These are phyloP conservation scores for Clusia tigrina DNA, from an alignment of 2,888 invertebrate genomes.

Conservation along the genomic window DNA sequence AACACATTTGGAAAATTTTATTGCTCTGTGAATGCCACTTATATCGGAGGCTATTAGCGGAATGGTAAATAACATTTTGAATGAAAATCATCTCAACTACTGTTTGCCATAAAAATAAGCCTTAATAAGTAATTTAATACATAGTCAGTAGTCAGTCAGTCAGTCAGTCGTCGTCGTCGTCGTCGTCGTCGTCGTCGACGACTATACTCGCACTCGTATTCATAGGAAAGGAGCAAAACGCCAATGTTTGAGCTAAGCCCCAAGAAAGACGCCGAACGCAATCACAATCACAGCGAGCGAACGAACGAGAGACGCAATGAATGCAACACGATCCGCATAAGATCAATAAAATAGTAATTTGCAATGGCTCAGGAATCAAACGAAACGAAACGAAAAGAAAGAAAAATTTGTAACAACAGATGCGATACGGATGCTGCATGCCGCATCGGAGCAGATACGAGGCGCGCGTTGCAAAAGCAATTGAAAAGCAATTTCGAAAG, in stretches of 20 bases:
- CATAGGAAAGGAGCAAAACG: too few species aligned
- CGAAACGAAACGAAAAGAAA: background rate
- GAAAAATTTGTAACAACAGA: background rate
- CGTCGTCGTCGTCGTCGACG: too few species aligned
- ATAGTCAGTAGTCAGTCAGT: background rate
- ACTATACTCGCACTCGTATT: too few species aligned
- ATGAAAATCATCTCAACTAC: background rate
- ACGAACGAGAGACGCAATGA: background rate
- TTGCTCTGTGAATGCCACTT: too few species aligned
- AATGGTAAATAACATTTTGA: background rate
- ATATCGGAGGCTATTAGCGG: background rate
- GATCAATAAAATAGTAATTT: background rate
- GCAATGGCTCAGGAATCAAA: background rate
- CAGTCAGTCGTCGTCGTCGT: too few species aligned
- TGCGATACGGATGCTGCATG: too few species aligned
- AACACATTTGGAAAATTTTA: too few species aligned
- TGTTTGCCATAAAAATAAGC: background rate
- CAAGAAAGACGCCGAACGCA: too few species aligned
- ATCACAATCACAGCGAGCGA: background rate
- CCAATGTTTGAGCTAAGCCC: too few species aligned
- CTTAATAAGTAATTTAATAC: background rate
- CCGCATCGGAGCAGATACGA: too few species aligned
- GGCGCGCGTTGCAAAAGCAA: too few species aligned
- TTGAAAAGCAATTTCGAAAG: conserved; percentile 1
- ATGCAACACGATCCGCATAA: background rate